These are phyloP conservation scores for Ctenochaetus hawaiiensis DNA, from an alignment of 2,797 vertebrate genomes.

Conservation along the genomic window DNA sequence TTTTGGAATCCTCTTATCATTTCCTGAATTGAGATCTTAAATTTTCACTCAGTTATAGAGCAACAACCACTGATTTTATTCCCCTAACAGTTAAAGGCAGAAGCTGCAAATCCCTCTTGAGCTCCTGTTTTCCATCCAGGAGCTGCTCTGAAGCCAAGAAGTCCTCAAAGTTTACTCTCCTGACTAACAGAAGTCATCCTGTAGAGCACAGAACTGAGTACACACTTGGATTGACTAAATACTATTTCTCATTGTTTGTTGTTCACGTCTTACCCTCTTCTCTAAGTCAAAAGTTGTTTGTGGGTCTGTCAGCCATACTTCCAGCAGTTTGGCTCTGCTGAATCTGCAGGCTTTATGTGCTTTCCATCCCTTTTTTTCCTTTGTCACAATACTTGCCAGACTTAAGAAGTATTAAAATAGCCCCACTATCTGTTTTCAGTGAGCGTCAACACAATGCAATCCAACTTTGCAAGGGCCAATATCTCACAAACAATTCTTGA, in stretches of 20 bases:
- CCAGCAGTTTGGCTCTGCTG: conserved; percentile 48
- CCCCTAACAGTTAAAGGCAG: conserved; percentile 8
- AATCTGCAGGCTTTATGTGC: conserved; percentile 31
- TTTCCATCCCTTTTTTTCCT: conserved; percentile 14
- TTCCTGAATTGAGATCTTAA: conserved; percentile 20
- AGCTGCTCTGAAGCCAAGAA: conserved; percentile 41
- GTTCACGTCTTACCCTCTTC: conserved; percentile 37
- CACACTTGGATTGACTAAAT: conserved; percentile 43
- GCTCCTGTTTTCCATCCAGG: conserved; percentile 45
- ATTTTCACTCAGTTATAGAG: neutral
- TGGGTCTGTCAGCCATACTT: conserved; percentile 50
- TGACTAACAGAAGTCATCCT: conserved; percentile 39
- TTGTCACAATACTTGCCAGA: conserved; percentile 54
- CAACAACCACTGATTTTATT: conserved; percentile 33
- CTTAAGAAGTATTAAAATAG: conserved; percentile 61
- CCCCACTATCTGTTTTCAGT: conserved; percentile 56
- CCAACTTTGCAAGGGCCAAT: conserved; percentile 42
- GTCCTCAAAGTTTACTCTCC: conserved; percentile 40
- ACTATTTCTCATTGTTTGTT: conserved; percentile 26
- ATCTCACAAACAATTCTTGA: conserved; percentile 31
- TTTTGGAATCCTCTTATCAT: neutral
- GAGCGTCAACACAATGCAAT: conserved; percentile 46
- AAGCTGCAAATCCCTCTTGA: conserved; percentile 43
- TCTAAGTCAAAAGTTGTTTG: conserved; percentile 47
- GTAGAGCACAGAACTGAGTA: conserved; percentile 21